Base-by-base conservation (phyloP, 2,888 invertebrate genomes). In the Thymelicus lineola region DNA sequence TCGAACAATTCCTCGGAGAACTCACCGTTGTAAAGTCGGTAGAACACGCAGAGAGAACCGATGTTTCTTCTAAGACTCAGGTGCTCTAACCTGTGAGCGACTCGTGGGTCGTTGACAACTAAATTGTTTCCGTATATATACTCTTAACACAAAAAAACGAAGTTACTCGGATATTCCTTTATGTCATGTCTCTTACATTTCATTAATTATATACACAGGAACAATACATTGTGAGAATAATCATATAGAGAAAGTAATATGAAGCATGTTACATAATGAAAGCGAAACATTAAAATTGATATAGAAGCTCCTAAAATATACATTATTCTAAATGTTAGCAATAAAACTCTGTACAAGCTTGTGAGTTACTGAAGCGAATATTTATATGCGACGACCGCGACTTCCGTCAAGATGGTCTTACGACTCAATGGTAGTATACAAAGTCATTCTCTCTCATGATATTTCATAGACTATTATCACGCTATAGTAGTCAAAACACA, bases 321-420 rank as follows among this genome's bases (percentile, higher is more conserved):
- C 68, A 68, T 68, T 68, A 68, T 68, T 68, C 62, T 68, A 68
- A 68, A 68, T 61, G 62, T 57, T 62, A 20, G 68, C 68, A 68
- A 68, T 68, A 68, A 68, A 68, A 68, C 57, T 68, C 53, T 28
- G 61, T 55, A 36, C 53, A 67, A 61, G 68, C 68, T 68, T 62
- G 55, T 46, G 67, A 60, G 61, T 60, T 66, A 20, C 53, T 53
- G 17, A 53, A n/a, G 36, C 3, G n/a, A n/a, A n/a, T 35, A 1
- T 57, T 57, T n/a, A n/a, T 14, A 57, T 36, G 28, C 46, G 3
- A 61, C 61, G 61, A 46, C 9, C 9, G 35, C 61, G 61, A 46
- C 46, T 7, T 28, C n/a, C 61, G 28, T n/a, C 46, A 62, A 48
- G 62, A 62, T 17, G 0, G 17, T 1, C 9, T 7, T 28, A 42